Conservation (phyloP, 2,888 invertebrate genomes). For the Rotaria sp. region DNA sequence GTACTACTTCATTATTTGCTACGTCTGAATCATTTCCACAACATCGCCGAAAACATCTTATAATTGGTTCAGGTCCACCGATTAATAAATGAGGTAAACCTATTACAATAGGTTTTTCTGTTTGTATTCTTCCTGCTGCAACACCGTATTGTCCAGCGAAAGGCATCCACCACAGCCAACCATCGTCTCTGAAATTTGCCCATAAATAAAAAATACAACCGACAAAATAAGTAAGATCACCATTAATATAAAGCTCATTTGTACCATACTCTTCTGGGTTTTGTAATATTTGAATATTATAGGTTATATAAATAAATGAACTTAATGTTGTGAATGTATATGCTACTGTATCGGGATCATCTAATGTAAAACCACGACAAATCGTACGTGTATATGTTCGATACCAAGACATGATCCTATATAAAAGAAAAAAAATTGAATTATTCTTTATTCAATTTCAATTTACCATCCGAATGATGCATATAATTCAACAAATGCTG, state of each 20-base stretch:
- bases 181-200: slow-evolving; percentile 4
- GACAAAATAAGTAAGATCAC: neutral
- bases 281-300: neutral
- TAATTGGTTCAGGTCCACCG: neutral
- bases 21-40: neutral
- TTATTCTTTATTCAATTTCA: neutral
- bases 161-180: slow-evolving; percentile 19
- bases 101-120: neutral
- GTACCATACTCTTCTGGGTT: neutral
- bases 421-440: neutral
- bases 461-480: slow-evolving; percentile 20
- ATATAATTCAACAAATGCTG: slow-evolving; percentile 26
- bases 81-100: neutral
- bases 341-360: slow-evolving; percentile 16
- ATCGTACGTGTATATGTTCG: slow-evolving; percentile 5
- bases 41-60: neutral
- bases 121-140: neutral
- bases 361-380: neutral
- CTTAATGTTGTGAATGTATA: slow-evolving; percentile 12
- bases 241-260: neutral
- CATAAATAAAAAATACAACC: neutral
- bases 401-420: slow-evolving; percentile 28
- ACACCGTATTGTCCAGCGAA: neutral
- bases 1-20: neutral
- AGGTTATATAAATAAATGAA: slow-evolving; percentile 16